Evolutionary conservation across 1,140 invertebrate species (phyloP), one percentile per base, ranked within the genome.

Genomic region (Reticulitermes speratus): DNA sequence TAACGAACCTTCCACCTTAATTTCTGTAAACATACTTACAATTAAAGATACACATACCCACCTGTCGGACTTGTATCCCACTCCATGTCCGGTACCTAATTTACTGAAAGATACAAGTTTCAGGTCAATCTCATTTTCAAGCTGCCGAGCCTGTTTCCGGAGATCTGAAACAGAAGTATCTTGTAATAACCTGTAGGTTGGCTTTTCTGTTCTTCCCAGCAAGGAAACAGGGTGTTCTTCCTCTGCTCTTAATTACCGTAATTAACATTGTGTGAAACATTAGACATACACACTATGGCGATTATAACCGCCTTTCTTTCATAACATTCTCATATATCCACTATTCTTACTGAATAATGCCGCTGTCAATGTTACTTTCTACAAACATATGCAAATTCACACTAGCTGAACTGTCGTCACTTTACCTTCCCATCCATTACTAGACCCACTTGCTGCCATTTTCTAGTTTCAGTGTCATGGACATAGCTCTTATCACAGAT

Each of bases 51-150:
- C 38, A 38, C 2, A 30, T n/a, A 75, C 65, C 65, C 38, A 86
- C 87, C 87, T 87, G 32, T 87, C 85, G 8, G 87, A 85, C 82
- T 86, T 87, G 44, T 83, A 81, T 23, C 83, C 92, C n/a, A 91
- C 88, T 85, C 91, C 90, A 87, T 93, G 89, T 87, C 95, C 95
- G 83, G 97, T 95, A 44, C 97, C 97, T 38, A 99, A 92, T 93
- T 99, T 99, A 91, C 97, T 99, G 89, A 98, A 98, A 25, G 97
- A 96, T 1, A 99, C 97, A 84, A 99, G 91, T 91, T 99, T 99
- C 7, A 97, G 92, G 92, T 99, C 98, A 87, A 99, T 98, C 90
- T 99, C 98, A 94, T 98, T 99, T 93, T 99, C 98, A 45, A 99
- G 91, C 87, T 96, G 95, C 87, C 98, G 92, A 0, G 98, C 98